Base-by-base conservation (phyloP, 2,113 vertebrate genomes). In the Cyanoderma ruficeps region DNA sequence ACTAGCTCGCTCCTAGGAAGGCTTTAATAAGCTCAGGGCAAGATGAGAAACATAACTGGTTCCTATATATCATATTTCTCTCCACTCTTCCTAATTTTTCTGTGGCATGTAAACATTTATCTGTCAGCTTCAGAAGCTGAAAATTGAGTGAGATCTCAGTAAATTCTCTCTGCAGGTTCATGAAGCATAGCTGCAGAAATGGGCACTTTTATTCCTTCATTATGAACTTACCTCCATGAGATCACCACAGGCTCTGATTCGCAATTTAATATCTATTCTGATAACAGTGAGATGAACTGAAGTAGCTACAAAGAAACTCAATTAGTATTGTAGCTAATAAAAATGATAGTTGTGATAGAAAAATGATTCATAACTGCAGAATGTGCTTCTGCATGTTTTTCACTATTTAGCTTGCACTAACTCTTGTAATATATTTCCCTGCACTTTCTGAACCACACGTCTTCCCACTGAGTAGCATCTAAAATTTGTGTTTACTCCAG, bases 241-340 rank as follows among this genome's bases (percentile, higher is more conserved):
- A 94, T 86, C 87, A 90, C 91, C 68, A 85, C 78, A 88, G 87
- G 87, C 82, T 95, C 85, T 83, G 85, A 80, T 90, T 74, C 41
- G 19, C 87, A 92, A 90, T 93, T 93, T 92, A 95, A 90, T 96
- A 27, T 74, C 31, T 90, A 81, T 95, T 90, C 90, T 74, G 37
- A 69, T 96, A 93, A 96, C 93, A 96, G 83, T 78, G 83, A 95
- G 93, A 77, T 74, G 86, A 94, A 92, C 76, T 83, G 82, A 93
- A 90, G 79, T 75, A 95, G 89, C 92, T 92, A 81, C 90, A 75
- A 89, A 95, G 92, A 94, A 92, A 93, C 65, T 92, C 85, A 94
- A 90, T 96, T 96, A 96, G 90, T 59, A 94, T 71, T 81, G 72
- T 52, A 81, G 75, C 92, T 96, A 94, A 95, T 94, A 88, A 96